phyloP scores from a whole-genome alignment of 1,140 invertebrate genomes.

The Heliconius himera region DNA sequence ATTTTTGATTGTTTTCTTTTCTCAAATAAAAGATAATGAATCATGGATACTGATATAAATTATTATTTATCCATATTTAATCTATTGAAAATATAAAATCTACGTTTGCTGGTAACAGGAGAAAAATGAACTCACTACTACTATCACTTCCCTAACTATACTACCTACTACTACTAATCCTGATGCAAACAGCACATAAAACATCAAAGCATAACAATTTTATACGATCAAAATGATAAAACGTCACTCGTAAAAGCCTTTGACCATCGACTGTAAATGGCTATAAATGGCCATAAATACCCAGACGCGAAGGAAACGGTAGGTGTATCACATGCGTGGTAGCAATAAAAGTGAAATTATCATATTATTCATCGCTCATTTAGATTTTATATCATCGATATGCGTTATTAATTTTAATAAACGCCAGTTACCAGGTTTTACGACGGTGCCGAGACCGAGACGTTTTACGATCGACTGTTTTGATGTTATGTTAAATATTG shows the following conservation, averaged over 20 bases:
- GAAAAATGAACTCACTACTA: too few relatives aligned
- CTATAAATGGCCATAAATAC: constrained; percentile 3
- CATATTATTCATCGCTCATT: constrained; percentile 74
- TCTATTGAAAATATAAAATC: too few relatives aligned
- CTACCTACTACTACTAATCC: not conserved
- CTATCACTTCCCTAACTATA: not conserved
- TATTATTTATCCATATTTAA: too few relatives aligned
- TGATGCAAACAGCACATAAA: not conserved
- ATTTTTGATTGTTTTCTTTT: too few relatives aligned
- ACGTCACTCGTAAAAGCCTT: not conserved
- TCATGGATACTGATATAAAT: too few relatives aligned
- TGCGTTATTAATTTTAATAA: constrained; percentile 74
- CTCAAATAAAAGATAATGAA: too few relatives aligned
- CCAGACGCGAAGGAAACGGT: not conserved
- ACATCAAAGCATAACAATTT: constrained; percentile 4
- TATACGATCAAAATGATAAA: constrained; percentile 1
- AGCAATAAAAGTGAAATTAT: constrained; percentile 48
- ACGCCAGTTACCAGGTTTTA: constrained; percentile 59
- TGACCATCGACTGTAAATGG: constrained; percentile 5
- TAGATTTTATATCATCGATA: constrained; percentile 72
- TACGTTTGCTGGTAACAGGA: too few relatives aligned
- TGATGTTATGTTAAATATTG: constrained; percentile 4
- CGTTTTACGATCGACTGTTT: constrained; percentile 17
- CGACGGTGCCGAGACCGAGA: constrained; percentile 27
- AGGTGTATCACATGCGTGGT: constrained; percentile 11